Percentiles rank a stretch among this genome's conserved stretches.
These are phyloP conservation scores for Trimorus sp. DNA, from an alignment of 2,888 invertebrate species.

Conservation along the genomic window DNA sequence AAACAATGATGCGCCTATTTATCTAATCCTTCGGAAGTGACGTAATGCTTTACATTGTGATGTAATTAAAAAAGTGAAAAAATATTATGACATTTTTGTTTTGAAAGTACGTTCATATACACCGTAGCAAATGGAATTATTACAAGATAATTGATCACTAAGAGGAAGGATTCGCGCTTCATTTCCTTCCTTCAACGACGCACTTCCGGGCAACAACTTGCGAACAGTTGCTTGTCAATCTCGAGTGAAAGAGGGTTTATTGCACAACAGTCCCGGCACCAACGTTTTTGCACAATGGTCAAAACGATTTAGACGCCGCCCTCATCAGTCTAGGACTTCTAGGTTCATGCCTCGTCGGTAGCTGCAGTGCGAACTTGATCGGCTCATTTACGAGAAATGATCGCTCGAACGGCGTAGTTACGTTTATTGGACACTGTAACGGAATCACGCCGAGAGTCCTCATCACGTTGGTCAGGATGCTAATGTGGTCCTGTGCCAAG, in stretches of 20 bases:
- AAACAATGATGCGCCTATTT: conserved; percentile 10
- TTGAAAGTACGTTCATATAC: conserved; percentile 19
- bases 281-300: conserved; percentile 34
- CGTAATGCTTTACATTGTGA: conserved; percentile 34
- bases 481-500: conserved; percentile 79
- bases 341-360: conserved; percentile 27
- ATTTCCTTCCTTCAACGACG: conserved; percentile 25
- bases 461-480: conserved; percentile 77
- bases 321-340: conserved; percentile 49
- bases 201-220: conserved; percentile 26
- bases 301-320: conserved; percentile 36
- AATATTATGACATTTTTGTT: conserved; percentile 52
- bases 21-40: conserved; percentile 21
- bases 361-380: conserved; percentile 32
- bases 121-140: conserved; percentile 33
- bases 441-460: conserved; percentile 70
- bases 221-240: conserved; percentile 10
- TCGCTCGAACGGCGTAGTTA: conserved; percentile 24
- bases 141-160: conserved; percentile 25
- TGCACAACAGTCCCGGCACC: conserved; percentile 61
- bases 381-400: conserved; percentile 43
- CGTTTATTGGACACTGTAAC: conserved; percentile 36
- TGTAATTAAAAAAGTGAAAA: conserved; percentile 60
- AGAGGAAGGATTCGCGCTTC: conserved; percentile 17
- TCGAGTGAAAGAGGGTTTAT: conserved; percentile 32